A percentile compares a stretch with the other conserved stretches of the same genome.
Conservation (phyloP, 2,797 vertebrate species). For the Ambastaia sidthimunki region DNA sequence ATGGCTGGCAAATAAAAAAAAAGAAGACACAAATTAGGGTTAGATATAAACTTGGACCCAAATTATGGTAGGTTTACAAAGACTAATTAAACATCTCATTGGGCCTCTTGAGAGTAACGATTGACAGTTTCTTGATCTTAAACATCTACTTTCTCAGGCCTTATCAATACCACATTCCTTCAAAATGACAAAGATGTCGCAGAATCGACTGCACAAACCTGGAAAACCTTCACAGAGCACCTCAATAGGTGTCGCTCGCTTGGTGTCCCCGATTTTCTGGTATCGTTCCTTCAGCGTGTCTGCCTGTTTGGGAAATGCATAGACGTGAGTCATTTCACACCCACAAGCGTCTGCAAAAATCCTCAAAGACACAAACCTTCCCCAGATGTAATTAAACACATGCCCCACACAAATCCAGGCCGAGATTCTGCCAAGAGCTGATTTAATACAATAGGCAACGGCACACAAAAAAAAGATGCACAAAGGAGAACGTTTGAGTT, state of each 20-base stretch:
- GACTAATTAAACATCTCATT: too few species aligned
- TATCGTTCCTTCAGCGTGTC: conserved; percentile 97
- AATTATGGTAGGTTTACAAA: too few species aligned
- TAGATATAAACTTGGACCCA: too few species aligned
- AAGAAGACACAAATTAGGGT: too few species aligned
- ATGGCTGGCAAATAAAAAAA: too few species aligned
- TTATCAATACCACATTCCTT: too few species aligned
- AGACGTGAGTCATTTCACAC: neutral
- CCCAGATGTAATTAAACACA: conserved; percentile 13
- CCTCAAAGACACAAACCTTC: neutral
- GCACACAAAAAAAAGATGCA: conserved; percentile 13
- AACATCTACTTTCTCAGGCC: neutral
- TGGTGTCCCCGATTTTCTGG: conserved; percentile 98
- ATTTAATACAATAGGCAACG: conserved; percentile 1
- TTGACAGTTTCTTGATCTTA: neutral
- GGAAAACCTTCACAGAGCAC: conserved; percentile 97
- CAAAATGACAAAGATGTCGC: neutral
- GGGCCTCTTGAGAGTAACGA: too few species aligned
- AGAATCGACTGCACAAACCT: conserved; percentile 75
- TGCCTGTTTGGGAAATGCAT: conserved; percentile 75
- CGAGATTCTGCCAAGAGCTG: neutral
- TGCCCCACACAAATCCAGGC: neutral
- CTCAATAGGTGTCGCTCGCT: conserved; percentile 93
- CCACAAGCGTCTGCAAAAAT: neutral
- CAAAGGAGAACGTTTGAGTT: neutral